Evolutionary conservation across 2,888 invertebrate species (phyloP), one percentile per base, ranked within the genome.

Genomic region (Acronicta psi): DNA sequence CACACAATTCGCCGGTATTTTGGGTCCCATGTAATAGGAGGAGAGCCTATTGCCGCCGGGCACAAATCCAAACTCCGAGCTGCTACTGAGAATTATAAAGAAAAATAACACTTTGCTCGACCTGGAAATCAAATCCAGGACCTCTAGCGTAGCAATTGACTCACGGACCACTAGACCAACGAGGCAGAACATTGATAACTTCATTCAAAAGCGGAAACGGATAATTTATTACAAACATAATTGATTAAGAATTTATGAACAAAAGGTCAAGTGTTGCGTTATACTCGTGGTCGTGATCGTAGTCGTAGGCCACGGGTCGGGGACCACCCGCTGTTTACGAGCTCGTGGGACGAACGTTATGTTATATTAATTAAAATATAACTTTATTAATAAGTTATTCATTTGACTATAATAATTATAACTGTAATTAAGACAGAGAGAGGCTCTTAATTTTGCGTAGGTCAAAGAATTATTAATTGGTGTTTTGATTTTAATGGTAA

Each of bases 201-300:
- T 68, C 54, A 75, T 71, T 43, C 31, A 18, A 38, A 47, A 61
- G 43, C 42, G 57, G 75, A 59, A 61, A 57, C 40, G 36, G 36
- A 17, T 18, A 57, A 75, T 78, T 75, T 62, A 75, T 75, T 29
- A 41, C 45, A 64, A 57, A 17, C 13, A 34, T 75, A 69, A 75
- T 75, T 78, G 60, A 75, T 77, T 78, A 54, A 51, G 54, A 78
- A 69, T 68, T 40, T 56, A 65, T 75, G 47, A 59, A 43, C 9
- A 58, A 59, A 54, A 72, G 62, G 73, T 63, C 57, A 63, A 34
- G 57, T 77, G 46, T 16, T 29, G 29, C 29, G 29, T 29, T 29
- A 29, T 29, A 5, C 3, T 20, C 20, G 20, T 5, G 5, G 20
- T 2, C 20, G n/a, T n/a, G n/a, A n/a, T n/a, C n/a, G n/a, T n/a